Percentiles rank a stretch among this genome's conserved stretches.
Evolutionary conservation across 2,113 vertebrate species (phyloP).

Genomic region (Sylvia atricapilla): DNA sequence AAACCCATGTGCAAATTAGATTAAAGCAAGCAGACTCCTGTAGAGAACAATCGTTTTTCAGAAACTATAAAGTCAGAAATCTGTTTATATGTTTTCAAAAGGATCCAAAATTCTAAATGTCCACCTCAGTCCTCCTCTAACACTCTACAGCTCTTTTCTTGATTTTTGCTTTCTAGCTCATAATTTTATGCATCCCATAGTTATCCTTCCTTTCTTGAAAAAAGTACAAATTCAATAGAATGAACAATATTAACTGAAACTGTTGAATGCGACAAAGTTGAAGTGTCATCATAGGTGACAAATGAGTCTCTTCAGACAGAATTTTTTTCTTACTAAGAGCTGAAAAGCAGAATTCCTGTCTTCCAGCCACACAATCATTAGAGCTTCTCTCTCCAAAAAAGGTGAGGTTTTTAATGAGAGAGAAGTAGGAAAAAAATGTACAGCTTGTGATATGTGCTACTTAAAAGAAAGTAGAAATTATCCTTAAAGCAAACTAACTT

Average conservation of each 20-base stretch:
- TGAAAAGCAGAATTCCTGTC: neutral
- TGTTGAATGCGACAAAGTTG: neutral
- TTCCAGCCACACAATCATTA: neutral
- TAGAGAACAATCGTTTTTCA: neutral
- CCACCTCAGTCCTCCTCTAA: neutral
- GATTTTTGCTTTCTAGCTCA: neutral
- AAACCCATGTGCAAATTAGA: neutral
- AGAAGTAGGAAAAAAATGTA: neutral
- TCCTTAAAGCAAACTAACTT: neutral
- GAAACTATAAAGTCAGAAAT: neutral
- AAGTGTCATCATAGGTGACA: neutral
- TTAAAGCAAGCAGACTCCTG: neutral
- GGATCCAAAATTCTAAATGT: neutral
- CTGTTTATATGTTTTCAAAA: neutral
- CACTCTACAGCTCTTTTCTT: neutral
- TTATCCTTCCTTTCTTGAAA: neutral
- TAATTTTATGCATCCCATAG: neutral
- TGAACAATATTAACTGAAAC: neutral
- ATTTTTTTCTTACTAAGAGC: neutral
- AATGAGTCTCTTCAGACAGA: neutral
- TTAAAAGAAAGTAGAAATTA: neutral
- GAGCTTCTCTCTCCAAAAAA: neutral
- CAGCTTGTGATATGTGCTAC: neutral
- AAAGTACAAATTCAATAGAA: neutral
- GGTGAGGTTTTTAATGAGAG: neutral